Evolutionary conservation across 1,140 invertebrate genomes (phyloP).

Genomic region (Ladona fulva): DNA sequence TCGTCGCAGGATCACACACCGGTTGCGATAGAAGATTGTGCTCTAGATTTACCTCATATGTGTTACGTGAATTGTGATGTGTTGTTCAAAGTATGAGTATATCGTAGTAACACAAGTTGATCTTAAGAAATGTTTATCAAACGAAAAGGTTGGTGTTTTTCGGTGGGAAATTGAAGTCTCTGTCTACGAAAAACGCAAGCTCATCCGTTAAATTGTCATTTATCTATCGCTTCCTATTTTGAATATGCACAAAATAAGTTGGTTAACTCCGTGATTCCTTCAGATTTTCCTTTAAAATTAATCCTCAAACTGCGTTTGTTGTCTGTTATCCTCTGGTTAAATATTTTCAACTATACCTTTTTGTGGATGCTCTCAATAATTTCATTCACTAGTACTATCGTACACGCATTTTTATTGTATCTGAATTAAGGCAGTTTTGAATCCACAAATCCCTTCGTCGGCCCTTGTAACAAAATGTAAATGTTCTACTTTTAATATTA

Average conservation of each 20-base stretch:
- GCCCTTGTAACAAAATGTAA: neutral
- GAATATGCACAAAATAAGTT: neutral
- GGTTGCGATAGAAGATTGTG: no score
- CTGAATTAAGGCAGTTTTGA: neutral
- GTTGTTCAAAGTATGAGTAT: neutral
- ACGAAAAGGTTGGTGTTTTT: neutral
- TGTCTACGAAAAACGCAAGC: neutral
- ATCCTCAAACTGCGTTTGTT: neutral
- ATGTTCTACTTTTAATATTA: neutral
- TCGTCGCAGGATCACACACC: no score
- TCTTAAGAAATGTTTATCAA: slow-evolving; percentile 4
- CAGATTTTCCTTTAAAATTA: neutral
- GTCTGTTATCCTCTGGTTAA: neutral
- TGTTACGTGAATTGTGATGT: no score
- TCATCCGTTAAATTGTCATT: neutral
- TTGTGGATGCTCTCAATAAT: neutral
- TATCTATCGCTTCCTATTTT: neutral
- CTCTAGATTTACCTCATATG: no score
- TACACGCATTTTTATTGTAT: neutral
- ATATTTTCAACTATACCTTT: neutral
- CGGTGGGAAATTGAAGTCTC: neutral
- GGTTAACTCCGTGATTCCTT: no score
- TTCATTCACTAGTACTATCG: neutral
- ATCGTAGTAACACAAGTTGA: neutral
- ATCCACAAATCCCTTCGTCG: neutral